Base-by-base conservation (phyloP, 2,797 vertebrate species). In the Erpetoichthys calabaricus region DNA sequence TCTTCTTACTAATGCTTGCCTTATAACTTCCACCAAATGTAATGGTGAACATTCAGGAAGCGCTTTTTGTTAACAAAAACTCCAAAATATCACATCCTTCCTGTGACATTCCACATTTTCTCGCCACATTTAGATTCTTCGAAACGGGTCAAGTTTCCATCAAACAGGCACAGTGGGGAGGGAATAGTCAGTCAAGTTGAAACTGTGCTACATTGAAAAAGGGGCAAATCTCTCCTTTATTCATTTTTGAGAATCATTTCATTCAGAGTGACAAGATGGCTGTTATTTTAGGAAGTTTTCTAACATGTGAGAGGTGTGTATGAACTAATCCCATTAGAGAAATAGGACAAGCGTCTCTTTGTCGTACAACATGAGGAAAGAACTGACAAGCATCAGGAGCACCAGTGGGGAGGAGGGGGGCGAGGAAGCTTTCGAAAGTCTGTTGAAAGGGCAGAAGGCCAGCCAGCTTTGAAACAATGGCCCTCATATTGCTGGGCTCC, bases 61-160 rank as follows among this genome's bases (percentile, higher is more conserved):
- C 64, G 66, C 56, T 45, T 45, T 9, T 10, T 65, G 63, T 74
- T 79, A 79, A 75, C 72, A 72, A 69, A 65, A 70, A 42, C 46
- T 60, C 56, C 64, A 63, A 70, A 69, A 67, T 63, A 62, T 75
- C 68, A 81, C 77, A 73, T 84, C 80, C 80, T 81, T 82, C 80
- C 79, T 75, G 51, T 47, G 45, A 58, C 63, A 59, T 83, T 58
- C 66, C 72, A 74, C n/a, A 1, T 50, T 63, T 63, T 70, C 64
- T 65, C 58, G 68, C 72, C 79, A 78, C 66, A 74, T 70, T 5
- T 6, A 51, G 61, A 8, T 41, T 25, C 5, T 53, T 59, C 45
- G 44, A 46, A 42, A 51, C 5, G n/a, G 52, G 44, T 25, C 25
- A 25, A 25, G 25, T 25, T 25, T 25, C 25, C 25, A 25, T 25